Evolutionary conservation across 2,888 invertebrate genomes (phyloP).

Genomic region (Halictus ligatus): DNA sequence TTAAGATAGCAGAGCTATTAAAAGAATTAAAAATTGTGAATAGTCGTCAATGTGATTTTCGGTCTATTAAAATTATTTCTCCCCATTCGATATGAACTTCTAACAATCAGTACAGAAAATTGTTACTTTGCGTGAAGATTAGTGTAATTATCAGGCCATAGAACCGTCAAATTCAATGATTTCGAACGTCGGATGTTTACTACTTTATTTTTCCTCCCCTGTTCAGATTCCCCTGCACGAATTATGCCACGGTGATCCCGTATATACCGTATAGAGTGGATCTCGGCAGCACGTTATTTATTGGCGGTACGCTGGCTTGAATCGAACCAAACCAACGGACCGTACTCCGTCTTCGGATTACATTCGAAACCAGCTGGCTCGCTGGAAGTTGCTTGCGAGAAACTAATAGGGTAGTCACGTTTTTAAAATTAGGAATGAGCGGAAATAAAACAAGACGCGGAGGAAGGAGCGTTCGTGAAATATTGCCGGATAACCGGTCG

Average conservation of each 20-base stretch:
- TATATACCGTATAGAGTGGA: conserved; percentile 75
- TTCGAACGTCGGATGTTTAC: neutral
- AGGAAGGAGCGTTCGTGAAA: neutral
- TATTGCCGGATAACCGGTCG: neutral
- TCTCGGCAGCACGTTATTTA: conserved; percentile 78
- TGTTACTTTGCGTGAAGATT: neutral
- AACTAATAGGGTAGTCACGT: conserved; percentile 21
- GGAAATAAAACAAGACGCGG: neutral
- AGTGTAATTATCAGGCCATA: neutral
- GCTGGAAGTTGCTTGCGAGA: conserved; percentile 30
- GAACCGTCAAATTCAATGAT: neutral
- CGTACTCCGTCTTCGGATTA: conserved; percentile 70
- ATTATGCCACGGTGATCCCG: conserved; percentile 60
- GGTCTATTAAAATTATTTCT: too few relatives aligned
- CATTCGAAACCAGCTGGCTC: conserved; percentile 56
- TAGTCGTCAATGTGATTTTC: too few relatives aligned
- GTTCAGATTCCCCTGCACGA: conserved; percentile 37
- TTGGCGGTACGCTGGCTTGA: conserved; percentile 73
- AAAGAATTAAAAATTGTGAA: too few relatives aligned
- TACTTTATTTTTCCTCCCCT: conserved; percentile 1
- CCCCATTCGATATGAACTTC: too few relatives aligned
- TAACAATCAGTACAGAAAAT: neutral
- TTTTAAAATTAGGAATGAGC: conserved; percentile 24
- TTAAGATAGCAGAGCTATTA: too few relatives aligned
- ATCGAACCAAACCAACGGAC: conserved; percentile 62